phyloP scores from a whole-genome alignment of 1,140 invertebrate genomes.

The Helicoverpa armigera region DNA sequence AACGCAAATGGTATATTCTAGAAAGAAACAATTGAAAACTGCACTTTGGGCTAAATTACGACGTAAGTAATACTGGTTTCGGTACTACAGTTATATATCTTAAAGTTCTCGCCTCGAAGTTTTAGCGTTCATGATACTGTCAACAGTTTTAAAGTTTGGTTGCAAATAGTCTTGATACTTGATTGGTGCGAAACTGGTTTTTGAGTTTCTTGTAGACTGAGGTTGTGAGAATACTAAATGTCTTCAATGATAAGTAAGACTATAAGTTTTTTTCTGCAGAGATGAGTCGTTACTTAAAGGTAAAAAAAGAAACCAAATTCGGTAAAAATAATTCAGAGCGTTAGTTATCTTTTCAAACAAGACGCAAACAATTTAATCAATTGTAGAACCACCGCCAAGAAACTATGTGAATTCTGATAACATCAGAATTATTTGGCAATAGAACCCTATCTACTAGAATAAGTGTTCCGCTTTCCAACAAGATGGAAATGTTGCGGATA shows the following conservation, averaged over 20 bases:
- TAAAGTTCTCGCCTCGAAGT: conserved; percentile 16
- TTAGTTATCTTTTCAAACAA: not conserved
- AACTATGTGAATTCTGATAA: conserved; percentile 9
- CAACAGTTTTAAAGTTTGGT: conserved; percentile 31
- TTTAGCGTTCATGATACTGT: conserved; percentile 14
- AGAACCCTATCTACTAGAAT: conserved; percentile 23
- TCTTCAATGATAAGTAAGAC: too few relatives aligned
- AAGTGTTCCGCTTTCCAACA: conserved; percentile 35
- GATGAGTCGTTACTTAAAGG: too few relatives aligned
- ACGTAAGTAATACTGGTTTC: not conserved
- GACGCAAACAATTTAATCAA: conserved; percentile 23
- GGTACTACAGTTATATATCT: conserved; percentile 4
- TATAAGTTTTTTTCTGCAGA: too few relatives aligned
- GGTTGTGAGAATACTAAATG: too few relatives aligned
- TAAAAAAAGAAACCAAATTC: not conserved
- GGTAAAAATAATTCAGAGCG: too few relatives aligned
- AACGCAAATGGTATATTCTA: not conserved
- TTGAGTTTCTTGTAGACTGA: too few relatives aligned
- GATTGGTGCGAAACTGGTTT: conserved; percentile 1
- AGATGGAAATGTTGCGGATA: conserved; percentile 24
- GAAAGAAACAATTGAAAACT: conserved; percentile 15
- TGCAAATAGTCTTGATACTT: not conserved
- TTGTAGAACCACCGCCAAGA: conserved; percentile 1
- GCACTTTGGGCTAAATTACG: conserved; percentile 30
- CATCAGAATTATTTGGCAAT: conserved; percentile 38